Evolutionary conservation across 2,113 vertebrate species (phyloP).

Genomic region (Mesembrinibis cayennensis): DNA sequence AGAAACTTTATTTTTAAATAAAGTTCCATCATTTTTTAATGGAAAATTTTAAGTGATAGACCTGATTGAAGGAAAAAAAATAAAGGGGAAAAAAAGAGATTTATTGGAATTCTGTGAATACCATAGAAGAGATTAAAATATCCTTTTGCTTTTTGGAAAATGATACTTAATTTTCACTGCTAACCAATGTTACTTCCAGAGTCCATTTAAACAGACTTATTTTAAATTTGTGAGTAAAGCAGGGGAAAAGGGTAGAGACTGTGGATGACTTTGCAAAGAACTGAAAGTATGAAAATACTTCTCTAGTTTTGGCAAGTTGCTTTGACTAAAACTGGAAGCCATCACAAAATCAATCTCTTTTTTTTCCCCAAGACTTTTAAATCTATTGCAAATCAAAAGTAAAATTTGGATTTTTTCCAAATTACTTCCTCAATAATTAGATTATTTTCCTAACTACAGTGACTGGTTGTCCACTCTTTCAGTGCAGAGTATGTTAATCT

Average conservation of each 20-base stretch:
- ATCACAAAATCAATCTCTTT: not conserved
- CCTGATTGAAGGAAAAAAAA: not conserved
- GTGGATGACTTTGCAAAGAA: not conserved
- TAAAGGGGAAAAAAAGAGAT: not conserved
- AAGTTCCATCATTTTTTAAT: not conserved
- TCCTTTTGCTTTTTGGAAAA: not conserved
- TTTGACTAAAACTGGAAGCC: not conserved
- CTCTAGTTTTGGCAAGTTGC: not conserved
- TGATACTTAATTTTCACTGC: not conserved
- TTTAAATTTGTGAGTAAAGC: not conserved
- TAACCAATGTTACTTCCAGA: not conserved
- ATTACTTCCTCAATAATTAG: not conserved
- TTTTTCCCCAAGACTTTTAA: not conserved
- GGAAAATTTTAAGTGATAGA: not conserved
- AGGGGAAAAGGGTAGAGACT: not conserved
- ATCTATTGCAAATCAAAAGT: not conserved
- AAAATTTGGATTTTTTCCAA: not conserved
- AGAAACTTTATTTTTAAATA: not conserved
- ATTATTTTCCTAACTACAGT: not conserved
- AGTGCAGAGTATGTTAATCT: not conserved
- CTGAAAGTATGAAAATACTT: not conserved
- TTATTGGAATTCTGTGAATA: not conserved
- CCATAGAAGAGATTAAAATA: not conserved
- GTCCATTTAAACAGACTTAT: not conserved
- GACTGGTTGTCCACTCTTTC: not conserved